Percentiles rank a stretch among this genome's conserved stretches.
Conservation (phyloP, 2,113 vertebrate genomes). For the Calonectris borealis region DNA sequence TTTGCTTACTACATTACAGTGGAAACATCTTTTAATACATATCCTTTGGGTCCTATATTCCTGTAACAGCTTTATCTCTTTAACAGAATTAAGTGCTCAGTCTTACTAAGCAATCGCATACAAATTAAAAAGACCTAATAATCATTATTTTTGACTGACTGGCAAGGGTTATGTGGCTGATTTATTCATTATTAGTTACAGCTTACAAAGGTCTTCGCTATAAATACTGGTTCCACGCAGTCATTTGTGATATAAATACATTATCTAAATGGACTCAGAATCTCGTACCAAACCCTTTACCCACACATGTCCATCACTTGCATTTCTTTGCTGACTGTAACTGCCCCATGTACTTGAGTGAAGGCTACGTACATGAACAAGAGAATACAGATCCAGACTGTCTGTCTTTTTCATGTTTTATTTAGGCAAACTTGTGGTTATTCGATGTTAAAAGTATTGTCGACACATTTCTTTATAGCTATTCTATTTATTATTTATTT, state of each 20-base stretch:
- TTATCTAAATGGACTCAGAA: background rate
- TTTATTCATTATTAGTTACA: background rate
- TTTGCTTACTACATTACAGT: background rate
- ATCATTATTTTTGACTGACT: conserved; percentile 24
- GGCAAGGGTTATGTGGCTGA: background rate
- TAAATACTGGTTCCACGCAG: background rate
- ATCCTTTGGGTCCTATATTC: conserved; percentile 1
- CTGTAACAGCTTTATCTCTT: conserved; percentile 17
- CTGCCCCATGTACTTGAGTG: background rate
- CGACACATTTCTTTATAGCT: background rate
- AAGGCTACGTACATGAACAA: background rate
- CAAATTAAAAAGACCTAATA: conserved; percentile 31
- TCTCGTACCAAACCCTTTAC: background rate
- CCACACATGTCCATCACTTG: background rate
- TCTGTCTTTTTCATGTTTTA: background rate
- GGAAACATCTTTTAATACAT: conserved; percentile 5
- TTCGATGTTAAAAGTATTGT: background rate
- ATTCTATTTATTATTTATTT: background rate
- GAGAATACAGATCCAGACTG: background rate
- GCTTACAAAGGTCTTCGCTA: background rate
- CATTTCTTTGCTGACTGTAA: background rate
- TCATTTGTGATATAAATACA: background rate
- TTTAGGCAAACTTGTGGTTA: background rate
- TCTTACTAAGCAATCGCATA: background rate
- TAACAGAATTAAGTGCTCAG: conserved; percentile 2